phyloP scores from a whole-genome alignment of 2,888 invertebrate species.

The Agriopis leucophaearia region DNA sequence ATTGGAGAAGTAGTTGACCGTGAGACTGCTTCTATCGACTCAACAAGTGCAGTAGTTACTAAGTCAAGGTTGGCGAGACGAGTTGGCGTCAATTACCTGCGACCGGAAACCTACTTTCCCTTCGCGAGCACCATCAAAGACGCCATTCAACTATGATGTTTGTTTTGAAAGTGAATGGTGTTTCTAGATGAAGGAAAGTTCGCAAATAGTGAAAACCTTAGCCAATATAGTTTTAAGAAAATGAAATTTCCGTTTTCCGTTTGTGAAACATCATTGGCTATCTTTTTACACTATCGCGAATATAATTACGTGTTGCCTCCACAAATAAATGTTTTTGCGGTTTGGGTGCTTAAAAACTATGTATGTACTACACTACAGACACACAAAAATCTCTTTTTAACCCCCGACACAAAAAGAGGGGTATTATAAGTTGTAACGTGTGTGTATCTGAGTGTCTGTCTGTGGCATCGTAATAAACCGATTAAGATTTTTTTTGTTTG shows the following conservation, averaged over 20 bases:
- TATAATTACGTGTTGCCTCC: not conserved
- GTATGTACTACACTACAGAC: too few relatives aligned
- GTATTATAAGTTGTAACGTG: too few relatives aligned
- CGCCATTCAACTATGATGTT: slow-evolving; percentile 27
- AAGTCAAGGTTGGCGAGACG: slow-evolving; percentile 26
- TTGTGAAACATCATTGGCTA: not conserved
- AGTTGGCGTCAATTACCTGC: slow-evolving; percentile 22
- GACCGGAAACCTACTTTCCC: slow-evolving; percentile 40
- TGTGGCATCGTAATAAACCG: too few relatives aligned
- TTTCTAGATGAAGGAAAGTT: slow-evolving; percentile 15
- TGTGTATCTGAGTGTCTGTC: too few relatives aligned
- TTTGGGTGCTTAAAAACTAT: too few relatives aligned
- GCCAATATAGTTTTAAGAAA: not conserved
- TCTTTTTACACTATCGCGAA: not conserved
- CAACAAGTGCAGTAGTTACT: slow-evolving; percentile 25
- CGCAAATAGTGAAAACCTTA: not conserved
- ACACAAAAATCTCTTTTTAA: too few relatives aligned
- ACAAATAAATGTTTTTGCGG: too few relatives aligned
- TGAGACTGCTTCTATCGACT: slow-evolving; percentile 15
- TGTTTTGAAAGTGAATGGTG: slow-evolving; percentile 19
- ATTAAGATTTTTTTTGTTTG: too few relatives aligned
- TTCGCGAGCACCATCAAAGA: slow-evolving; percentile 29
- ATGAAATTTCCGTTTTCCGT: slow-evolving; percentile 3
- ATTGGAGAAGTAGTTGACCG: slow-evolving; percentile 17
- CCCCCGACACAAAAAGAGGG: too few relatives aligned